phyloP scores from a whole-genome alignment of 2,888 invertebrate species.

The Axea sp. region DNA sequence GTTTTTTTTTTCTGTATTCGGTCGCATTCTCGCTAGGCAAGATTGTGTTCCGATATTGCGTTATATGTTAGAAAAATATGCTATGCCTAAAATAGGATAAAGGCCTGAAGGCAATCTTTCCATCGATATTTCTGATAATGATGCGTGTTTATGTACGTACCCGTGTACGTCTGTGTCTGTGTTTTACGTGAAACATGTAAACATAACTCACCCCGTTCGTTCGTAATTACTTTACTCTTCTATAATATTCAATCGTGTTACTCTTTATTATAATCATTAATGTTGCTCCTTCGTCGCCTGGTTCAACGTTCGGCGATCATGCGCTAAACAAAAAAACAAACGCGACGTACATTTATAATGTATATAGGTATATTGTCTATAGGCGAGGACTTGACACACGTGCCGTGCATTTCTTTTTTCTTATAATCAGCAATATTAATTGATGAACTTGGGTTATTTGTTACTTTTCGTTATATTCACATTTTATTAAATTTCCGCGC shows the following conservation, averaged over 20 bases:
- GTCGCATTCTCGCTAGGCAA: constrained; percentile 71
- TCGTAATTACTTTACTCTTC: constrained; percentile 18
- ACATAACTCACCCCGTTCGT: constrained; percentile 16
- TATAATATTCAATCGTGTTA: constrained; percentile 20
- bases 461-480: not conserved
- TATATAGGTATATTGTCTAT: constrained; percentile 60
- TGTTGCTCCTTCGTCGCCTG: constrained; percentile 26
- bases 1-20: constrained; percentile 64
- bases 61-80: constrained; percentile 79
- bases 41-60: constrained; percentile 76
- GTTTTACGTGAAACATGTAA: constrained; percentile 22
- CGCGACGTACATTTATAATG: constrained; percentile 49
- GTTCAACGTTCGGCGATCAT: constrained; percentile 32
- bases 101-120: constrained; percentile 78
- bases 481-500: constrained; percentile 2
- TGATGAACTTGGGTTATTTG: constrained; percentile 9
- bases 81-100: constrained; percentile 79
- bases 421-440: constrained; percentile 1
- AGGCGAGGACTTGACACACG: constrained; percentile 48
- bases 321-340: constrained; percentile 44
- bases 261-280: constrained; percentile 24
- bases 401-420: constrained; percentile 26
- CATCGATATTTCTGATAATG: constrained; percentile 73
- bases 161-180: constrained; percentile 11
- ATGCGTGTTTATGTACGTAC: constrained; percentile 59